A percentile compares a stretch with the other conserved stretches of the same genome.
Evolutionary conservation across 1,140 invertebrate species (phyloP).

Genomic region (Chelonus insularis): DNA sequence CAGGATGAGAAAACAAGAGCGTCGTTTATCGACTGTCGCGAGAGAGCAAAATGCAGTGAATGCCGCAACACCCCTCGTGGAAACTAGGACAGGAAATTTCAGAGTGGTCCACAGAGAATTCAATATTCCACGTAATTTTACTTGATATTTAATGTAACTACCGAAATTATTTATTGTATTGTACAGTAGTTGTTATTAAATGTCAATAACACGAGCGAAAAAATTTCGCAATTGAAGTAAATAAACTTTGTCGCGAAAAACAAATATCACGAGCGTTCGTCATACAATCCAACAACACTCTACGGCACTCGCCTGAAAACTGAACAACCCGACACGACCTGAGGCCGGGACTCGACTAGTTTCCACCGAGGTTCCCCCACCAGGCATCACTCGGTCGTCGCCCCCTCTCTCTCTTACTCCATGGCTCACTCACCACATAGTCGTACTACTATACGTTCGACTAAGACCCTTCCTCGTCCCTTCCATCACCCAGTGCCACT

Average conservation of each 20-base stretch:
- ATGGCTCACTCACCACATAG: constrained; percentile 41
- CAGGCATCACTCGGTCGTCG: constrained; percentile 20
- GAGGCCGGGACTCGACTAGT: constrained; percentile 54
- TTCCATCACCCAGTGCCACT: background rate
- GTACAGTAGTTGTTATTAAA: no score
- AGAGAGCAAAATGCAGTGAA: background rate
- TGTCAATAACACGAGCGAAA: no score
- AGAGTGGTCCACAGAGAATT: background rate
- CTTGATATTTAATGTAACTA: background rate
- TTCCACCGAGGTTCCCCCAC: constrained; percentile 43
- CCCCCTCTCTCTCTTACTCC: background rate
- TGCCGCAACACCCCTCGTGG: no score
- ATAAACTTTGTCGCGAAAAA: no score
- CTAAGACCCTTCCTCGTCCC: background rate
- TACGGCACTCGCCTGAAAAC: constrained; percentile 52
- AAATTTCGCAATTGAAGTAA: no score
- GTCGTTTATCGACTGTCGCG: background rate
- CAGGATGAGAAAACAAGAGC: background rate
- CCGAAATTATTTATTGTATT: no score
- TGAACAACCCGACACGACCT: constrained; percentile 50
- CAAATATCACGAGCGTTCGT: no score
- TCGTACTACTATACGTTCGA: background rate
- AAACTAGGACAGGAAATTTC: constrained; percentile 4
- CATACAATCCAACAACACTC: no score
- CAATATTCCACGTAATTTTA: background rate